phyloP scores from a whole-genome alignment of 2,888 invertebrate genomes.

The Pyrocoelia pectoralis region DNA sequence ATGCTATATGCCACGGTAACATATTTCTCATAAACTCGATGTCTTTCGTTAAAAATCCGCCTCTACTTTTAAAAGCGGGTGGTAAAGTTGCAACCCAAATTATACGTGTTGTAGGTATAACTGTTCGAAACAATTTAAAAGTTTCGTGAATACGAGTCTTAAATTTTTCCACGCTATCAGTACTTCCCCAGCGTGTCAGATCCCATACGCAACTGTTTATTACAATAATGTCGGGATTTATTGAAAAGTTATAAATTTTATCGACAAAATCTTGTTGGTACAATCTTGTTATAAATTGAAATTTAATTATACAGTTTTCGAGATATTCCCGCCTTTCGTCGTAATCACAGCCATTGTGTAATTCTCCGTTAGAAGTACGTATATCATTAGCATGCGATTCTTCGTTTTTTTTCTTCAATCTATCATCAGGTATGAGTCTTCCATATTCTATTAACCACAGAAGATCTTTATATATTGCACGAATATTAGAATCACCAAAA shows the following conservation, averaged over 20 bases:
- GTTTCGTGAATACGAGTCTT: slow-evolving; percentile 58
- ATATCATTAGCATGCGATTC: slow-evolving; percentile 36
- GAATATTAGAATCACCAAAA: slow-evolving; percentile 44
- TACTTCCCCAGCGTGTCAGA: slow-evolving; percentile 49
- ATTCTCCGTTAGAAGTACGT: slow-evolving; percentile 33
- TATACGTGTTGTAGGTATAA: slow-evolving; percentile 56
- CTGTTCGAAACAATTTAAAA: slow-evolving; percentile 52
- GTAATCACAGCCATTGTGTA: slow-evolving; percentile 39
- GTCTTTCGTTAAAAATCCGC: slow-evolving; percentile 60
- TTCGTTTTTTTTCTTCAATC: slow-evolving; percentile 40
- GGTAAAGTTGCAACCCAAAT: slow-evolving; percentile 63
- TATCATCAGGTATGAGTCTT: slow-evolving; percentile 25
- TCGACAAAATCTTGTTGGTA: slow-evolving; percentile 33
- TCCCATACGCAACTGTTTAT: slow-evolving; percentile 48
- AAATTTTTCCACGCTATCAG: slow-evolving; percentile 52
- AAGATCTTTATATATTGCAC: slow-evolving; percentile 44
- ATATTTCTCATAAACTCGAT: slow-evolving; percentile 57
- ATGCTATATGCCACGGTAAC: slow-evolving; percentile 60
- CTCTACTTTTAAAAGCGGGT: slow-evolving; percentile 55
- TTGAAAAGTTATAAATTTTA: slow-evolving; percentile 22
- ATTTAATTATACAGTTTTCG: slow-evolving; percentile 21
- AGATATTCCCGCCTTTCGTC: slow-evolving; percentile 38
- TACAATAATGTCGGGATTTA: slow-evolving; percentile 40
- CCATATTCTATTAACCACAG: slow-evolving; percentile 40
- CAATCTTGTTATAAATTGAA: slow-evolving; percentile 41